Conservation (phyloP, 2,113 vertebrate species). For the Rhizomys pruinosus region DNA sequence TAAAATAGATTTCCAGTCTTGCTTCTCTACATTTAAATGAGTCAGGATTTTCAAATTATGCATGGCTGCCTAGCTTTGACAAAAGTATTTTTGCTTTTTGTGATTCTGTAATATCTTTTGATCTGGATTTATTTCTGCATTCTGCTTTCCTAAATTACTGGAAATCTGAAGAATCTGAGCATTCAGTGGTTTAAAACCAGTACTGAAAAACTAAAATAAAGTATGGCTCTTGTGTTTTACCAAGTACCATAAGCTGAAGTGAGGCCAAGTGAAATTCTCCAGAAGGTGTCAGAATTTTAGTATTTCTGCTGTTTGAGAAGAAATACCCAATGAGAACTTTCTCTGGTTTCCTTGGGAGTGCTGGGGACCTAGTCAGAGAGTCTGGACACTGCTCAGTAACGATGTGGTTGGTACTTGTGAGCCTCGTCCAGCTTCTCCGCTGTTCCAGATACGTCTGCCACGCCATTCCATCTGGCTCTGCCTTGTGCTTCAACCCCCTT, state of each 20-base stretch:
- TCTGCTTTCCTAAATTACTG: conserved; percentile 25
- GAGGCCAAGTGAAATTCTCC: not conserved
- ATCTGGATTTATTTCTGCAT: conserved; percentile 41
- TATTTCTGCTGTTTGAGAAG: conserved; percentile 50
- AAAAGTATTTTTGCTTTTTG: not conserved
- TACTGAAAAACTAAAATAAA: conserved; percentile 14
- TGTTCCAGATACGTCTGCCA: not conserved
- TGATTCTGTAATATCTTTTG: conserved; percentile 3
- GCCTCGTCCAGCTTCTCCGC: not conserved
- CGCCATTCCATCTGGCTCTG: not conserved
- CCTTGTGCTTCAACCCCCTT: not conserved
- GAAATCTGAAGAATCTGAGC: conserved; percentile 24
- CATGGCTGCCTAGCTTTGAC: not conserved
- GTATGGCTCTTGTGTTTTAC: not conserved
- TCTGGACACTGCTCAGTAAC: not conserved
- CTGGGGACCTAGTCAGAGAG: not conserved
- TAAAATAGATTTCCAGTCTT: conserved; percentile 35
- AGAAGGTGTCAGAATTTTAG: not conserved
- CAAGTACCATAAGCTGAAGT: conserved; percentile 31
- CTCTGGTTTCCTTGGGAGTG: not conserved
- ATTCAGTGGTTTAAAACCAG: not conserved
- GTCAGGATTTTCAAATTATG: conserved; percentile 38
- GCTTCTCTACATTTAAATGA: conserved; percentile 12
- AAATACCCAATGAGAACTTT: not conserved
- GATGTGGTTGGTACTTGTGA: not conserved